Conservation (phyloP, 2,113 vertebrate genomes). For the Bubo blakistoni region DNA sequence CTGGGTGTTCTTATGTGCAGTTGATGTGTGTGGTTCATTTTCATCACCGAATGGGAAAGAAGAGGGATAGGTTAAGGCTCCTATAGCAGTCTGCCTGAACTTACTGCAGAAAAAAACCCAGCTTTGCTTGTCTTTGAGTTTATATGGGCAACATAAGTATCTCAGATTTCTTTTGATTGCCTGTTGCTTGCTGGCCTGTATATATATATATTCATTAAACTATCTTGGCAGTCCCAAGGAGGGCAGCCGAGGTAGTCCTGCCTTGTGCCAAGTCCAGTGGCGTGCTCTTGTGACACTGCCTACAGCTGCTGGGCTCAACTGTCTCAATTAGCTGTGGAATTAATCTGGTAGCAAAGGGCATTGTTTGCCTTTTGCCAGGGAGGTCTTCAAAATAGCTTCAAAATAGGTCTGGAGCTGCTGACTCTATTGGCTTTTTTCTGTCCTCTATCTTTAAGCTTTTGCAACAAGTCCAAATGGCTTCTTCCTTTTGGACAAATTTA, state of each 20-base stretch:
- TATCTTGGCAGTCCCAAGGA: background rate
- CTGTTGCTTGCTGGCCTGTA: background rate
- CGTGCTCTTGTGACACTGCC: slow-evolving; percentile 19
- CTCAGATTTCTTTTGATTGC: background rate
- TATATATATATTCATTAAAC: background rate
- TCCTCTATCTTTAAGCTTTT: background rate
- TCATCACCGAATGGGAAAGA: background rate
- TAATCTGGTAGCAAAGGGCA: slow-evolving; percentile 3
- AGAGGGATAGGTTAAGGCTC: background rate
- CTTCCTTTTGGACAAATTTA: slow-evolving; percentile 28
- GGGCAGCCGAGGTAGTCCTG: slow-evolving; percentile 33
- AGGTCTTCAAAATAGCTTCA: background rate
- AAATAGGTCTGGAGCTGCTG: background rate
- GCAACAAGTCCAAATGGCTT: background rate
- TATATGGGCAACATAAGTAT: background rate
- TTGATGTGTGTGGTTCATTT: slow-evolving; percentile 21
- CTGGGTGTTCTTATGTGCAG: background rate
- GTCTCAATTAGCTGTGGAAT: slow-evolving; percentile 10
- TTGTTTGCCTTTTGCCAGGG: background rate
- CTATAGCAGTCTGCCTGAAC: background rate
- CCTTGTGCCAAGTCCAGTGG: slow-evolving; percentile 11
- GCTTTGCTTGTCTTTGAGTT: slow-evolving; percentile 41
- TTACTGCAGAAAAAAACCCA: background rate
- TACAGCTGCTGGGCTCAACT: slow-evolving; percentile 17
- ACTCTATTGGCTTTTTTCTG: background rate